Conservation (phyloP, 2,888 invertebrate species). For the Athalia circularis region DNA sequence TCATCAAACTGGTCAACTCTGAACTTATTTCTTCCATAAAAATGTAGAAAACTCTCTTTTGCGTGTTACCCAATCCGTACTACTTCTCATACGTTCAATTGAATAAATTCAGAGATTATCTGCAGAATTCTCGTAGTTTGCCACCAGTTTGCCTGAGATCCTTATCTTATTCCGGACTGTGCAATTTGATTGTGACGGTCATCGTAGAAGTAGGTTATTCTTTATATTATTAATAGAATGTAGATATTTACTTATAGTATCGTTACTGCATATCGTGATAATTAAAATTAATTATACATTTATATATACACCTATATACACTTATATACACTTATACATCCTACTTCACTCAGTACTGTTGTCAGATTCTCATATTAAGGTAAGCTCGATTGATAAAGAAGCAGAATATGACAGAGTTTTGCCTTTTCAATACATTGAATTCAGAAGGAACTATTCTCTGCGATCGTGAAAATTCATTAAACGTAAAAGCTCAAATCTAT, state of each 20-base stretch:
- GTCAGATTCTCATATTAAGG: conserved; percentile 22
- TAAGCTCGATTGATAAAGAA: conserved; percentile 15
- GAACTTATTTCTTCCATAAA: not conserved
- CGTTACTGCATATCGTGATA: too few species aligned
- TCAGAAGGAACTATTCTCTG: not conserved
- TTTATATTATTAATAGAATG: too few species aligned
- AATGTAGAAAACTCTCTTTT: not conserved
- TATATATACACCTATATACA: too few species aligned
- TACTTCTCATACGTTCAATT: not conserved
- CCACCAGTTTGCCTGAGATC: not conserved
- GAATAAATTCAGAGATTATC: not conserved
- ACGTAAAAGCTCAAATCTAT: not conserved
- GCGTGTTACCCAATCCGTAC: too few species aligned
- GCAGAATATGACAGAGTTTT: not conserved
- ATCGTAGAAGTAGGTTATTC: too few species aligned
- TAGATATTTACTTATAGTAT: too few species aligned
- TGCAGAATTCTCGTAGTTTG: not conserved
- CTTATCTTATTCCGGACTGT: not conserved
- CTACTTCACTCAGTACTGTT: conserved; percentile 15
- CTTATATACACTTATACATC: too few species aligned
- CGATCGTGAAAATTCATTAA: not conserved
- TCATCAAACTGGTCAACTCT: not conserved
- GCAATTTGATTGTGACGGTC: too few species aligned
- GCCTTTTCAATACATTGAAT: not conserved
- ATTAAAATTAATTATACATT: too few species aligned